Base-by-base conservation (phyloP, 2,113 vertebrate genomes). In the Cyprinus carpio region DNA sequence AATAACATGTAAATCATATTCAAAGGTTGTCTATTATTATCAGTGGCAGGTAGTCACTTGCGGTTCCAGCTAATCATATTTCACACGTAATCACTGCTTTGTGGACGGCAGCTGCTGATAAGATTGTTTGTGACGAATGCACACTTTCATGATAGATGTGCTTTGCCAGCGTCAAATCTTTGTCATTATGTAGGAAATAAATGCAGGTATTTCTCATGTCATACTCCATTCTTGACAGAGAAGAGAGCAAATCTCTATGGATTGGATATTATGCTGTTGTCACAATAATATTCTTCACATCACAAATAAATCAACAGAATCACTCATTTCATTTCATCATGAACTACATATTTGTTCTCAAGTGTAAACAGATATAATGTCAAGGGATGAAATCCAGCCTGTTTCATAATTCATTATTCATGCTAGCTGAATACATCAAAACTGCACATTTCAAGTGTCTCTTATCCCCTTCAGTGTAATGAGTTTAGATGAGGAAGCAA, bases 181-280 rank as follows among this genome's bases (percentile, higher is more conserved):
- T 56, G 46, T 72, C 81, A 82, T 56, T 72, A 82, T 82, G 37
- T 64, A 25, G 65, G 29, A 82, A 82, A 72, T 67, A 49, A 6
- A 81, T 40, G 16, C 64, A 34, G 80, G 27, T 18, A 51, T 72
- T 56, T 82, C 11, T n/a, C 67, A 54, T 40, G 56, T 12, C 40
- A 60, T 40, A 29, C 31, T 27, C n/a, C 23, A 25, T 18, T 40
- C 27, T 62, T 16, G 23, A 64, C 54, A 31, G 56, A 49, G 20
- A 34, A 27, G 16, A 81, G 79, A 86, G 34, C 60, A 49, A 62
- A 67, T 56, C 62, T 6, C 40, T n/a, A n/a, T 69, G 27, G 62
- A 49, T n/a, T 51, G n/a, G 25, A 31, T 27, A 31, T 49, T 51
- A 69, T 3, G 11, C 6, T 8, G 27, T 81, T 49, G 79, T 31